Percentiles rank a stretch among this genome's conserved stretches.
phyloP scores from a whole-genome alignment of 1,140 invertebrate genomes.

The Cherax destructor region DNA sequence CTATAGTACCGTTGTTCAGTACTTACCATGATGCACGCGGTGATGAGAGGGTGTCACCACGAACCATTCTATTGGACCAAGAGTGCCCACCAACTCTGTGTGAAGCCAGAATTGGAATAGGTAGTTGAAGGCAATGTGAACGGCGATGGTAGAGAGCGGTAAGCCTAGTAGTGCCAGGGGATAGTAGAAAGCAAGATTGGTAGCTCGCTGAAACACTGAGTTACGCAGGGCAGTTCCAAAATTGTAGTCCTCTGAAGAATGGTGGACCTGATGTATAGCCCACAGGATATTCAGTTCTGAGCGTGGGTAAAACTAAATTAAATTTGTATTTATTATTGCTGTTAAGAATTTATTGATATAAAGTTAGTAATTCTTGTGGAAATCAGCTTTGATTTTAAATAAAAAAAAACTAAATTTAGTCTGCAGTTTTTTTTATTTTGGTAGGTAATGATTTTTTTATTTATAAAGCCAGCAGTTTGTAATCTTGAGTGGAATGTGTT shows the following conservation, averaged over 20 bases:
- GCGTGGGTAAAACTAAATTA: neutral
- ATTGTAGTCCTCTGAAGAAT: constrained; percentile 96
- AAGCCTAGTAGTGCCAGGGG: constrained; percentile 86
- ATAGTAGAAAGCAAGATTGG: constrained; percentile 87
- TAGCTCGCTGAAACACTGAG: constrained; percentile 82
- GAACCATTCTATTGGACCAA: constrained; percentile 79
- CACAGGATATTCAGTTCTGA: constrained; percentile 91
- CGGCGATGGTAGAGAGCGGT: constrained; percentile 80
- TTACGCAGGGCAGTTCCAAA: constrained; percentile 90
- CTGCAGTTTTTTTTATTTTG: too few species aligned
- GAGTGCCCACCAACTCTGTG: constrained; percentile 76
- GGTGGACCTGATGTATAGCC: constrained; percentile 96
- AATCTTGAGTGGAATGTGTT: neutral
- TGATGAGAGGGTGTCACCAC: constrained; percentile 81
- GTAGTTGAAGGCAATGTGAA: constrained; percentile 83
- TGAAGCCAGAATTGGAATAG: constrained; percentile 79
- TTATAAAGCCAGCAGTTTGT: too few species aligned
- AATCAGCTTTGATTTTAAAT: too few species aligned
- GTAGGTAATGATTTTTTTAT: too few species aligned
- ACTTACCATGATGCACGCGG: constrained; percentile 79
- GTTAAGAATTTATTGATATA: too few species aligned
- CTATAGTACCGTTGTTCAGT: too few species aligned
- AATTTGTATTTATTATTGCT: too few species aligned
- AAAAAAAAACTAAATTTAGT: too few species aligned
- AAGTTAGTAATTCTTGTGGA: too few species aligned